Base-by-base conservation (phyloP, 2,797 vertebrate genomes). In the Brachymystax lenok region DNA sequence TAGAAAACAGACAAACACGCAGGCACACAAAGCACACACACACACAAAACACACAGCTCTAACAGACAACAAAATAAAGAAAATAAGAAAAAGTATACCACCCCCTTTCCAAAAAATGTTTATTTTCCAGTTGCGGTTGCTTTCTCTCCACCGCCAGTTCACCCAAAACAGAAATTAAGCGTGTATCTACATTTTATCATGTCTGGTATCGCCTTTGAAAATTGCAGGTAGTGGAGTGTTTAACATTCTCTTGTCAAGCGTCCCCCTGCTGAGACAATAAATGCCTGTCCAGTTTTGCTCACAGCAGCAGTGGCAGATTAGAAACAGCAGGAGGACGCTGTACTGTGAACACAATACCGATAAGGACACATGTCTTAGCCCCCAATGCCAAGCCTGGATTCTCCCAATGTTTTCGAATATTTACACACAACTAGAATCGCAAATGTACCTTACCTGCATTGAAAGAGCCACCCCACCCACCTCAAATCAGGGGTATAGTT, bases 281-380 rank as follows among this genome's bases (percentile, higher is more conserved):
- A 98, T 97, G 97, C 96, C 95, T 97, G 96, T 97, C 96, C 97
- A 94, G 97, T 96, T 97, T 96, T 95, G 92, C 96, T 97, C 97
- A 95, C 96, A 97, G 96, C 96, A 95, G 96, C 94, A 88, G 93
- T 92, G 93, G 94, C 96, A 98, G 97, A 98, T 98, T 98, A 98
- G 96, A 98, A 97, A 96, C 96, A 97, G 97, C 96, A 84, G 96
- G 97, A 95, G 95, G 91, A 94, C 92, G 79, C 81, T 93, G 91
- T 93, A 95, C 94, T 94, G 93, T 92, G 95, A 97, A 96, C 95
- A 96, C 96, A 97, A 96, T 94, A 94, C 95, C 93, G 95, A 96
- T 95, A 96, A 97, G 96, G 96, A 96, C 93, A 95, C 93, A 94
- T 89, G 95, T 97, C 96, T 96, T 93, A 93, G 92, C 94, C 92